These are phyloP conservation scores for Benitochromis conjunctus DNA, from an alignment of 2,113 vertebrate genomes.

Conservation along the genomic window DNA sequence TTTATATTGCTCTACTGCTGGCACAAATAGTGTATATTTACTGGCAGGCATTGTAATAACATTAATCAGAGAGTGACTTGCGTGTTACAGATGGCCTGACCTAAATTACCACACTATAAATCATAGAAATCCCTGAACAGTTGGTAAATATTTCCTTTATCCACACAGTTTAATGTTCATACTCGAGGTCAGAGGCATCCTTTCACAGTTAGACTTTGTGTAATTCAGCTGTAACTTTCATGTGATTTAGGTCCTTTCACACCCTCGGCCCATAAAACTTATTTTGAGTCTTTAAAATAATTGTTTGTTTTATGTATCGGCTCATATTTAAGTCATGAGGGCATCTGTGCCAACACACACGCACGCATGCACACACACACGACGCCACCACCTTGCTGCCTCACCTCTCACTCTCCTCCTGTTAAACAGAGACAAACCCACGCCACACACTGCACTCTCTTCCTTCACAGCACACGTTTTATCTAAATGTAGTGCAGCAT, in stretches of 20 bases:
- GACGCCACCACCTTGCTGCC: neutral
- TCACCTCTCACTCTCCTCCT: constrained; percentile 12
- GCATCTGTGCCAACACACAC: neutral
- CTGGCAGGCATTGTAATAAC: constrained; percentile 36
- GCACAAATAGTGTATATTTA: constrained; percentile 36
- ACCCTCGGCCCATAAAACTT: constrained; percentile 12
- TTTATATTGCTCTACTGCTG: constrained; percentile 27
- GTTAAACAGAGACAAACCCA: neutral
- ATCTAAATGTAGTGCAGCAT: constrained; percentile 55
- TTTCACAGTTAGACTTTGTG: constrained; percentile 21
- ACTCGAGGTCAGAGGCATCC: constrained; percentile 2
- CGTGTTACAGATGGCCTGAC: constrained; percentile 41
- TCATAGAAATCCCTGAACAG: constrained; percentile 26
- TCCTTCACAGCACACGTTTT: neutral
- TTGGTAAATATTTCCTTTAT: constrained; percentile 54
- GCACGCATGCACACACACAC: neutral
- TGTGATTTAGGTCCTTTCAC: constrained; percentile 11
- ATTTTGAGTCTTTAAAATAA: constrained; percentile 37
- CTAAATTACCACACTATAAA: constrained; percentile 53
- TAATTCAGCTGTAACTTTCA: neutral
- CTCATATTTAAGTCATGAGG: constrained; percentile 26
- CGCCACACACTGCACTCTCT: neutral
- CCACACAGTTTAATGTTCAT: constrained; percentile 24
- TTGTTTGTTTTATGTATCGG: constrained; percentile 43
- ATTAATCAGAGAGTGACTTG: constrained; percentile 36